Evolutionary conservation across 2,113 vertebrate genomes (phyloP).

Genomic region (Canis aureus): DNA sequence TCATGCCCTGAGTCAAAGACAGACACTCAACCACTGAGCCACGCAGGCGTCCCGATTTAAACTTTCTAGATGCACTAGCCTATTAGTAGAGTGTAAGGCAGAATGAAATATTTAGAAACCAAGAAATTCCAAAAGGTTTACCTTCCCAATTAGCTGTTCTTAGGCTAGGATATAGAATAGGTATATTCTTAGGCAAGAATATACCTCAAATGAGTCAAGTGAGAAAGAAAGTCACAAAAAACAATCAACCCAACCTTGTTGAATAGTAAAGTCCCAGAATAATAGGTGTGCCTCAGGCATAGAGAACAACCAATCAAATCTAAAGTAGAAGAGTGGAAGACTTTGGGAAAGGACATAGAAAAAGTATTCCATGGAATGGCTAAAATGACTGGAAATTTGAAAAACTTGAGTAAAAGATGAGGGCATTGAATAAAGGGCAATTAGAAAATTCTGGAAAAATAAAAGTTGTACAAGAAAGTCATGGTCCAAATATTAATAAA

Average conservation of each 20-base stretch:
- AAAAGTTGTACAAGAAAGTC: not conserved
- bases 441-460: slow-evolving; percentile 1
- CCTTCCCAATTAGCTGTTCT: not conserved
- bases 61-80: slow-evolving; percentile 3
- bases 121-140: not conserved
- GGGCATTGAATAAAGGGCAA: not conserved
- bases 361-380: not conserved
- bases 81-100: not conserved
- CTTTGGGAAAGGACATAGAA: not conserved
- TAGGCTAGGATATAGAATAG: not conserved
- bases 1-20: too few relatives aligned
- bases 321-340: not conserved
- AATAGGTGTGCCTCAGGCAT: not conserved
- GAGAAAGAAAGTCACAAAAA: not conserved
- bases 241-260: not conserved
- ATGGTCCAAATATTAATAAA: slow-evolving; percentile 40
- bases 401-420: not conserved
- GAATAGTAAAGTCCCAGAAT: not conserved
- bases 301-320: not conserved
- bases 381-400: not conserved
- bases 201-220: not conserved
- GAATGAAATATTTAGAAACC: slow-evolving; percentile 13
- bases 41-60: not conserved
- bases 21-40: too few relatives aligned
- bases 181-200: not conserved